Evolutionary conservation across 37 sponge, comb jelly and placozoan species (phyloP).

Genomic region (Spongia lamella): DNA sequence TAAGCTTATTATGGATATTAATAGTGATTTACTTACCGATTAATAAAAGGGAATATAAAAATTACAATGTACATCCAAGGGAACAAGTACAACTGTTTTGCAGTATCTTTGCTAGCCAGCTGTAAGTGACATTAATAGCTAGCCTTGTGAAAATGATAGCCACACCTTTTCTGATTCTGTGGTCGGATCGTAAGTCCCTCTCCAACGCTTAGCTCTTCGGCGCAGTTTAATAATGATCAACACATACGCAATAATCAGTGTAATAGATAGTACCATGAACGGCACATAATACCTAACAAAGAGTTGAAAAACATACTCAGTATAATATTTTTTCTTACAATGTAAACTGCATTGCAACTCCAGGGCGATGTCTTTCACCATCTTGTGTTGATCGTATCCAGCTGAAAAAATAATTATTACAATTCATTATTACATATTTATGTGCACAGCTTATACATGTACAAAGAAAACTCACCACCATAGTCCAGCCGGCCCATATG

Average conservation of each 20-base stretch:
- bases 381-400: conserved; percentile 21
- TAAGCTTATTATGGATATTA: too few species aligned
- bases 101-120: conserved; percentile 21
- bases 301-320: too few species aligned
- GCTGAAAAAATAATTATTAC: background rate
- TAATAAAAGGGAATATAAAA: conserved; percentile 25
- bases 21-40: conserved; percentile 8
- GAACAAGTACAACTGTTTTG: conserved; percentile 16
- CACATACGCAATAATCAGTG: background rate
- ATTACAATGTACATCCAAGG: conserved; percentile 30
- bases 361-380: background rate
- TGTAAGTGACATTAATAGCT: background rate
- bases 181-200: conserved; percentile 14
- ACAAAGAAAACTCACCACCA: conserved; percentile 60
- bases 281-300: conserved; percentile 17
- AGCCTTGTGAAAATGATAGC: background rate
- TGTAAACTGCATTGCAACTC: conserved; percentile 8
- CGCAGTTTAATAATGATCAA: conserved; percentile 1
- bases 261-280: background rate
- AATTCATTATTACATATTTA: background rate
- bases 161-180: background rate
- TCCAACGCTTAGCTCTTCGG: background rate
- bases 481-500: conserved; percentile 79
- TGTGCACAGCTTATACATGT: background rate
- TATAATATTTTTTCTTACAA: conserved; percentile 11